Percentiles rank a stretch among this genome's conserved stretches.
These are phyloP conservation scores for Sisyra nigra DNA, from an alignment of 2,888 invertebrate genomes.

Conservation along the genomic window DNA sequence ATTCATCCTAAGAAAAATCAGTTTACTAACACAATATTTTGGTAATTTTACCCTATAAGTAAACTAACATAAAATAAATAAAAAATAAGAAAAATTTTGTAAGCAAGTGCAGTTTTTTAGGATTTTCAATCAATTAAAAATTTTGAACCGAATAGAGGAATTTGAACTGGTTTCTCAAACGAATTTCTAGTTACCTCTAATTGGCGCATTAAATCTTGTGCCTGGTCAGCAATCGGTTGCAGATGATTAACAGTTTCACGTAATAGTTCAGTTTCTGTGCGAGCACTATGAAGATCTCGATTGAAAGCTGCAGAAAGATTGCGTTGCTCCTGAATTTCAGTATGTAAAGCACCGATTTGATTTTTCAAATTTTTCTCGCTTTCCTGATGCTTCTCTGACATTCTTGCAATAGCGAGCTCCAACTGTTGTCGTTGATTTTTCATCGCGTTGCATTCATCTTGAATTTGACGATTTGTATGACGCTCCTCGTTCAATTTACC, in stretches of 20 bases:
- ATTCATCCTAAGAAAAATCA: too few relatives aligned
- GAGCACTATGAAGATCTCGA: constrained; percentile 27
- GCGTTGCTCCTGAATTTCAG: constrained; percentile 24
- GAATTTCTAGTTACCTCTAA: constrained; percentile 25
- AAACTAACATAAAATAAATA: not conserved
- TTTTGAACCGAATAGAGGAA: too few relatives aligned
- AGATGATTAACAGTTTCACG: constrained; percentile 18
- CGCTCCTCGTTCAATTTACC: constrained; percentile 31
- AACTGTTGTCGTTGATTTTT: constrained; percentile 45
- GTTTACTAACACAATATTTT: too few relatives aligned
- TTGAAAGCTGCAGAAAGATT: constrained; percentile 22
- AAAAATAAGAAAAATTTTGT: too few relatives aligned
- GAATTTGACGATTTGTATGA: constrained; percentile 30
- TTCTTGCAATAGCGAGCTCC: constrained; percentile 44
- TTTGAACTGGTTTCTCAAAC: not conserved
- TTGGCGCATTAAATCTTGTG: constrained; percentile 34
- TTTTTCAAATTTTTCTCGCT: constrained; percentile 21
- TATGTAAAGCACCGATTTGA: constrained; percentile 20
- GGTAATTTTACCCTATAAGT: too few relatives aligned
- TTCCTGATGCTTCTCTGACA: constrained; percentile 31
- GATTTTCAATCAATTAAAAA: not conserved
- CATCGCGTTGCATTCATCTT: constrained; percentile 38
- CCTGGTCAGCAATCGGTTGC: constrained; percentile 34
- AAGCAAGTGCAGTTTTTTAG: not conserved
- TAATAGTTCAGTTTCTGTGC: constrained; percentile 5